Evolutionary conservation across 2,888 invertebrate species (phyloP).

Genomic region (Corythucha ciliata): DNA sequence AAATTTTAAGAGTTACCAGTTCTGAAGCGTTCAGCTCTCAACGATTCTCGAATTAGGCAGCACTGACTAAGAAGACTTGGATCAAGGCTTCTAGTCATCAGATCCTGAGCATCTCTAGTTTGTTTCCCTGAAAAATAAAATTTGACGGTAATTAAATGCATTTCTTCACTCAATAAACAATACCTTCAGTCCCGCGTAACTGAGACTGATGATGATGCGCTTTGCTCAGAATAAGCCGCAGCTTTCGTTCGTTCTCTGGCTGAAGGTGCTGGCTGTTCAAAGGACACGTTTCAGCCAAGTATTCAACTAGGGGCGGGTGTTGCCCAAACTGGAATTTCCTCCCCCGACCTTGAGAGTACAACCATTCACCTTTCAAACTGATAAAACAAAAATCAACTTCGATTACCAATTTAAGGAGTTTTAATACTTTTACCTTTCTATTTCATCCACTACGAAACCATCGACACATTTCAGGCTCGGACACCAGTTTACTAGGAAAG

Average conservation of each 20-base stretch:
- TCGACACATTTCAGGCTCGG: conserved; percentile 78
- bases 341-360: conserved; percentile 89
- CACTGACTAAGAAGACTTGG: no score
- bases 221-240: conserved; percentile 76
- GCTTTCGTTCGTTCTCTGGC: conserved; percentile 77
- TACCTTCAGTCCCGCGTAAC: conserved; percentile 40
- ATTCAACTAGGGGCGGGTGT: conserved; percentile 69
- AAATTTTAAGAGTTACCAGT: no score
- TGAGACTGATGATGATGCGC: conserved; percentile 85
- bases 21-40: no score
- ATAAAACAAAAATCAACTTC: conserved; percentile 19
- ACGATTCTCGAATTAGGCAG: no score
- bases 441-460: conserved; percentile 78
- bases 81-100: conserved; percentile 57
- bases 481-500: conserved; percentile 90
- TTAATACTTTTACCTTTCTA: conserved; percentile 62
- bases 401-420: background rate
- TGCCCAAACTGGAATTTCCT: conserved; percentile 79
- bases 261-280: conserved; percentile 70
- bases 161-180: no score
- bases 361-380: conserved; percentile 88
- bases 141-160: no score
- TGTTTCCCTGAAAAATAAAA: no score
- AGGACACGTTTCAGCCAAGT: conserved; percentile 74
- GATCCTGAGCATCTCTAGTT: no score